phyloP scores from a whole-genome alignment of 2,113 vertebrate genomes.

The Nettapus auritus region DNA sequence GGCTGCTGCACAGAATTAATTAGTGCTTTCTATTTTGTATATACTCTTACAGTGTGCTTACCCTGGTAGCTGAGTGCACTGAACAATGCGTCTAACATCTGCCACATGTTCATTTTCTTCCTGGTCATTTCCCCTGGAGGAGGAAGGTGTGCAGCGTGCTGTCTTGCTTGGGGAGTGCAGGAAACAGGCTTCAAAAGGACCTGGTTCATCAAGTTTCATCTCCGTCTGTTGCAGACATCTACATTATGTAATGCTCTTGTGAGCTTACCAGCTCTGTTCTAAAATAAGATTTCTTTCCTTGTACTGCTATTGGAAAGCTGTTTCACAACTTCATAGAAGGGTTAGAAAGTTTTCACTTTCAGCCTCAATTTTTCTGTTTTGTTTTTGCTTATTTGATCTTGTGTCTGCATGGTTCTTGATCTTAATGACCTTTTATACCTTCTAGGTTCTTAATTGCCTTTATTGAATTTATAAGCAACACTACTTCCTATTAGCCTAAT shows the following conservation, averaged over 20 bases:
- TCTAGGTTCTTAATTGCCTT: background rate
- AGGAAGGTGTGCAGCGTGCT: background rate
- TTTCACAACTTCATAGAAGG: background rate
- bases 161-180: background rate
- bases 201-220: background rate
- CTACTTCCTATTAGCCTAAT: background rate
- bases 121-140: background rate
- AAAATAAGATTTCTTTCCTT: background rate
- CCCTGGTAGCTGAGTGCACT: rapidly evolving
- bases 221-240: background rate
- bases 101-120: rapidly evolving
- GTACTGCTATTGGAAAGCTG: background rate
- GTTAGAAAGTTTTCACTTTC: background rate
- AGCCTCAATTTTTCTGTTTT: background rate
- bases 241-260: background rate
- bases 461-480: background rate
- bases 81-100: background rate
- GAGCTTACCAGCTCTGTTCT: background rate
- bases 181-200: background rate
- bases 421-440: background rate
- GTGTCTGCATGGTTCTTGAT: background rate
- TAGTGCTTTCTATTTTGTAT: background rate
- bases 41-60: background rate
- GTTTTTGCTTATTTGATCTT: background rate
- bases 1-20: background rate